Percentiles rank a stretch among this genome's conserved stretches.
Conservation (phyloP, 2,797 vertebrate genomes). For the Echiichthys vipera region DNA sequence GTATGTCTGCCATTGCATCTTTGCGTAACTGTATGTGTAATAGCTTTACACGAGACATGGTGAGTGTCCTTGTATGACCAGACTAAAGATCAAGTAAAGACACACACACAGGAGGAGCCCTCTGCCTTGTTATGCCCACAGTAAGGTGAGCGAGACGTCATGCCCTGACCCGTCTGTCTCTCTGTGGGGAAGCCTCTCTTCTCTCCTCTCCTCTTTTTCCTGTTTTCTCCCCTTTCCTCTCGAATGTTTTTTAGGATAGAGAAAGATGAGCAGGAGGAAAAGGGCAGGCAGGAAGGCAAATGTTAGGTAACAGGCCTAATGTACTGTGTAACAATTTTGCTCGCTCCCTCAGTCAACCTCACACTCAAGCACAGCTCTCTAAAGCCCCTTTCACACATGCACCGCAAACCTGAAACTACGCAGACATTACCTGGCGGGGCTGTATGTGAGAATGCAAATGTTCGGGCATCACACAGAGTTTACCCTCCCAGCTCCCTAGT, state of each 20-base stretch:
- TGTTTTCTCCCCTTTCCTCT: constrained; percentile 38
- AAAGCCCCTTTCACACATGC: too few relatives aligned
- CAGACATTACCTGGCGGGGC: too few relatives aligned
- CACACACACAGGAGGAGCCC: background rate
- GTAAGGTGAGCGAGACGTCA: constrained; percentile 18
- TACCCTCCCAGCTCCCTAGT: too few relatives aligned
- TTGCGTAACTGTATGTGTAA: background rate
- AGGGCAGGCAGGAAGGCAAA: constrained; percentile 56
- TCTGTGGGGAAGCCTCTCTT: constrained; percentile 12
- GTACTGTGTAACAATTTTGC: constrained; percentile 68
- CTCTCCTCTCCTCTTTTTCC: constrained; percentile 19
- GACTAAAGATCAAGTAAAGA: background rate
- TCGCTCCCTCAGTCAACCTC: constrained; percentile 54
- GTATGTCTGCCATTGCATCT: background rate
- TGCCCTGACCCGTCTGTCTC: constrained; percentile 42
- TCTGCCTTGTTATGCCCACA: constrained; percentile 15
- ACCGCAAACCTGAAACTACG: too few relatives aligned
- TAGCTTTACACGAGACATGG: background rate
- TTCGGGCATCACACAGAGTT: too few relatives aligned
- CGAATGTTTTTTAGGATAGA: constrained; percentile 47
- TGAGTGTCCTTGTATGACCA: constrained; percentile 24
- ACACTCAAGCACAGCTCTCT: constrained; percentile 30
- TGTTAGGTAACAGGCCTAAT: constrained; percentile 70
- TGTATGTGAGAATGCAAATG: too few relatives aligned
- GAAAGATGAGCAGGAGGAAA: constrained; percentile 62